These are phyloP conservation scores for Sphecodes monilicornis DNA, from an alignment of 2,888 invertebrate species.

Conservation along the genomic window DNA sequence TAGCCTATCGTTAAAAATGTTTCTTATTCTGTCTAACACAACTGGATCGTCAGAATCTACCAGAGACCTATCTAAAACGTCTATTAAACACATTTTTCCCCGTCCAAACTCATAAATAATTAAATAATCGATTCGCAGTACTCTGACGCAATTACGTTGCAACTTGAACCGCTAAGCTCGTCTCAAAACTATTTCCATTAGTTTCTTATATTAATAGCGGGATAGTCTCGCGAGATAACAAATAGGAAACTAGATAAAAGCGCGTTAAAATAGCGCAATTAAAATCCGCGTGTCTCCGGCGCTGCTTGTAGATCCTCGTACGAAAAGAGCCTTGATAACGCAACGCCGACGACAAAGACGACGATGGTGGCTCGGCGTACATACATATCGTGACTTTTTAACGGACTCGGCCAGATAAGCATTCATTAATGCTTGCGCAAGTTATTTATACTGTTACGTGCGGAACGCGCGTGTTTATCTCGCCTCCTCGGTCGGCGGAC, in stretches of 20 bases:
- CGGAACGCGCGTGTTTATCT: slow-evolving; percentile 71
- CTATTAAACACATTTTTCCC: neutral
- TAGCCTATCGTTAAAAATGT: neutral
- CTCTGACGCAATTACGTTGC: neutral
- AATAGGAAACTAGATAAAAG: neutral
- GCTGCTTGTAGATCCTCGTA: neutral
- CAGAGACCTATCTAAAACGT: neutral
- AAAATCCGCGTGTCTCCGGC: neutral
- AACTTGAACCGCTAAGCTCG: neutral
- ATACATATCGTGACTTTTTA: slow-evolving; percentile 73
- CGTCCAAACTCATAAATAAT: neutral
- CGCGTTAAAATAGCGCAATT: neutral
- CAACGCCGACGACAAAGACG: slow-evolving; percentile 46
- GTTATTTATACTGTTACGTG: slow-evolving; percentile 80
- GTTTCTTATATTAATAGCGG: neutral
- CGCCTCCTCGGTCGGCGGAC: slow-evolving; percentile 66
- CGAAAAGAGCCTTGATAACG: slow-evolving; percentile 57
- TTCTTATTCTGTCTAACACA: neutral
- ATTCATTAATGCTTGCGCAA: slow-evolving; percentile 82
- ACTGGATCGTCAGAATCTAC: neutral
- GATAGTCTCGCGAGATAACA: neutral
- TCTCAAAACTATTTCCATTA: neutral
- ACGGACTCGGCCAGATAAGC: slow-evolving; percentile 75
- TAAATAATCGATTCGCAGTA: neutral
- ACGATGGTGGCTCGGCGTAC: slow-evolving; percentile 28